Evolutionary conservation across 1,140 invertebrate genomes (phyloP).

Genomic region (Bombus turneri): DNA sequence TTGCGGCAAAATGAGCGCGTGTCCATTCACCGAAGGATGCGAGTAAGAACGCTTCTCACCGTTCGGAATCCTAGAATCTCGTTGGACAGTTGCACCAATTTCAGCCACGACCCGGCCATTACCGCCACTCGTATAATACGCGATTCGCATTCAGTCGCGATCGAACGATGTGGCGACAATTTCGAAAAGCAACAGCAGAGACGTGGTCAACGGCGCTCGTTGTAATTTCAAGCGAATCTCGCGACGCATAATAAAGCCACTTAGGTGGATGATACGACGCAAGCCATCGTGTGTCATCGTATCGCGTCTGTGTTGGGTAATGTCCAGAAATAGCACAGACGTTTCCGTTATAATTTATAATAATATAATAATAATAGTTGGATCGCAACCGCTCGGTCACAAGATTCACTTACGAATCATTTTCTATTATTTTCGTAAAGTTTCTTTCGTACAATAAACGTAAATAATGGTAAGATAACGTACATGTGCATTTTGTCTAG

Average conservation of each 20-base stretch:
- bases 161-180: slow-evolving; percentile 34
- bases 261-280: slow-evolving; percentile 13
- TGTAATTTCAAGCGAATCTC: slow-evolving; percentile 57
- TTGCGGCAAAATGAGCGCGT: neutral
- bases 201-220: slow-evolving; percentile 11
- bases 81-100: slow-evolving; percentile 10
- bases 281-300: slow-evolving; percentile 37
- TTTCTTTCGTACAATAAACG: too few relatives aligned
- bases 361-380: too few relatives aligned
- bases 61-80: neutral
- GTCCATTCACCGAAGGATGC: neutral
- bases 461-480: neutral
- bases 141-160: slow-evolving; percentile 59
- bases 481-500: neutral
- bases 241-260: slow-evolving; percentile 59
- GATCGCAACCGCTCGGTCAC: neutral
- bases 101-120: slow-evolving; percentile 12
- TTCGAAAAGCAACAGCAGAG: slow-evolving; percentile 47
- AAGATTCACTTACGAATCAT: neutral
- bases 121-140: slow-evolving; percentile 42
- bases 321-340: slow-evolving; percentile 5
- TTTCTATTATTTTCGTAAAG: slow-evolving; percentile 4
- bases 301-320: neutral
- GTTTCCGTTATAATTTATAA: neutral
- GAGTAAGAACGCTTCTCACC: neutral